A percentile compares a stretch with the other conserved stretches of the same genome.
Conservation (phyloP, 2,888 invertebrate genomes). For the Epinotia ramella region DNA sequence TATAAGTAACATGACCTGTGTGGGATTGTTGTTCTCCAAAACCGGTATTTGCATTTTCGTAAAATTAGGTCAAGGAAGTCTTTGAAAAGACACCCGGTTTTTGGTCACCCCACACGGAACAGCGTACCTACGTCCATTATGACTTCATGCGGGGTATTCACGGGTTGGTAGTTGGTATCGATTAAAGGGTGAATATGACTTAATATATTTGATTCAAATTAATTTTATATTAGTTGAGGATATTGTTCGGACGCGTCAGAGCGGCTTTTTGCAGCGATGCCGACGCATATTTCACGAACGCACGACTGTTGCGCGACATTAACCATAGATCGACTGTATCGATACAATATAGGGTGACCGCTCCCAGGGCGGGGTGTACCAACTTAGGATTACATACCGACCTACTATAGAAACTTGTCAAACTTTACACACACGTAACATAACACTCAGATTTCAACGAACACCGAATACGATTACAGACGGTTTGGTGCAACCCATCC, state of each 20-base stretch:
- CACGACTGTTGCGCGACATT: too few relatives aligned
- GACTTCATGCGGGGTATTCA: slow-evolving; percentile 22
- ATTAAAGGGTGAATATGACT: background rate
- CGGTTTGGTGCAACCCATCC: too few relatives aligned
- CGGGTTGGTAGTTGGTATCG: background rate
- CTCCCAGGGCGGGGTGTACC: too few relatives aligned
- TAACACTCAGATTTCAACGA: too few relatives aligned
- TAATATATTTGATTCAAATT: background rate
- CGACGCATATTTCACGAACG: too few relatives aligned
- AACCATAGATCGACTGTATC: too few relatives aligned
- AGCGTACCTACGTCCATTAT: slow-evolving; percentile 28
- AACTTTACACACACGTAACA: too few relatives aligned
- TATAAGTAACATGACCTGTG: slow-evolving; percentile 74
- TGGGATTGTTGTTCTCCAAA: slow-evolving; percentile 58
- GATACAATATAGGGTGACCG: too few relatives aligned
- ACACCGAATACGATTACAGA: too few relatives aligned
- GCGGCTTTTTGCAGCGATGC: too few relatives aligned
- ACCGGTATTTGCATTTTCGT: slow-evolving; percentile 53
- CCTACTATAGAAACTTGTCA: too few relatives aligned
- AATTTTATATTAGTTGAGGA: background rate
- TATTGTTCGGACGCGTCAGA: background rate
- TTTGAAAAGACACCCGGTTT: slow-evolving; percentile 60
- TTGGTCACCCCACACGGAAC: slow-evolving; percentile 71
- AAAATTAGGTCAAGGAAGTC: slow-evolving; percentile 71
- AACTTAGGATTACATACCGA: too few relatives aligned